Conservation (phyloP, 2,113 vertebrate species). For the Eulacestoma nigropectus region DNA sequence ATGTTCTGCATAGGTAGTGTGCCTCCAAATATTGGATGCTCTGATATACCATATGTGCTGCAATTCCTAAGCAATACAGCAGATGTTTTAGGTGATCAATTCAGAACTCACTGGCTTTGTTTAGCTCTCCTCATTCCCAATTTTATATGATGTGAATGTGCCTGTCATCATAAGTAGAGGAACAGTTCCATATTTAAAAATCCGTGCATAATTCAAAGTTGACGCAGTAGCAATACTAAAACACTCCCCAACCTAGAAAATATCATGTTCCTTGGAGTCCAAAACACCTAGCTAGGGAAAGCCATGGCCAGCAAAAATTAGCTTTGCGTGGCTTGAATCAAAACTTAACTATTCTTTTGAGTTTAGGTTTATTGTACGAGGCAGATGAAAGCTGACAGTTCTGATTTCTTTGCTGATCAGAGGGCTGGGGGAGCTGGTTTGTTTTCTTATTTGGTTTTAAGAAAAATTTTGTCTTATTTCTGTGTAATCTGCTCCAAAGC, state of each 20-base stretch:
- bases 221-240: constrained; percentile 13
- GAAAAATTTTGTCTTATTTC: background rate
- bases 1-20: constrained; percentile 52
- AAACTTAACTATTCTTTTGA: background rate
- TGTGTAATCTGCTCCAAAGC: background rate
- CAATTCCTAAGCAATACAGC: constrained; percentile 60
- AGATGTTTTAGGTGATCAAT: constrained; percentile 69
- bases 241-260: background rate
- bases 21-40: constrained; percentile 60
- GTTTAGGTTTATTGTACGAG: background rate
- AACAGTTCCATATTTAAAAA: constrained; percentile 48
- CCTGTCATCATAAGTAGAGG: constrained; percentile 57
- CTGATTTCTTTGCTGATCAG: constrained; percentile 42
- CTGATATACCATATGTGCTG: constrained; percentile 58
- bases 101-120: constrained; percentile 61
- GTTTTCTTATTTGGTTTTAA: constrained; percentile 10
- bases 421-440: background rate
- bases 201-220: constrained; percentile 40
- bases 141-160: constrained; percentile 64
- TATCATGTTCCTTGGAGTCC: background rate
- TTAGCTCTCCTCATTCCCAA: constrained; percentile 54
- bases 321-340: constrained; percentile 13
- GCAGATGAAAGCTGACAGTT: background rate
- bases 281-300: background rate
- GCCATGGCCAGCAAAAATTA: background rate